Percentiles rank a stretch among this genome's conserved stretches.
These are phyloP conservation scores for Melikaiella ostensackeni DNA, from an alignment of 2,888 invertebrate species.

Conservation along the genomic window DNA sequence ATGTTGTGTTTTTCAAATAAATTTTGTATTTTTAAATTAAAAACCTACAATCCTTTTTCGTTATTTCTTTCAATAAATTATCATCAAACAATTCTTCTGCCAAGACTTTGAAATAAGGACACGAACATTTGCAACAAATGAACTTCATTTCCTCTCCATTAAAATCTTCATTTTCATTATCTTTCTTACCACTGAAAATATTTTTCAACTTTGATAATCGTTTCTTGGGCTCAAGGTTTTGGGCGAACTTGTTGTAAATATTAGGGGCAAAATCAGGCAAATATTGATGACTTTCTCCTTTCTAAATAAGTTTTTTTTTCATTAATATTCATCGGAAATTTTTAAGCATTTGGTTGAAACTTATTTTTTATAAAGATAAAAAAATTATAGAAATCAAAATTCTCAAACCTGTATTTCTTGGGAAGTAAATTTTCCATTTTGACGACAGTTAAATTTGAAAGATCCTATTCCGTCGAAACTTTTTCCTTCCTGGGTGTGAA, in stretches of 20 bases:
- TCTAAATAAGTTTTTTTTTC: background rate
- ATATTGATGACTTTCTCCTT: background rate
- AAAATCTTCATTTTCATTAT: background rate
- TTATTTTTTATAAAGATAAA: no score
- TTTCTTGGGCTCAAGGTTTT: slow-evolving; percentile 1
- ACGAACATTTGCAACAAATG: slow-evolving; percentile 56
- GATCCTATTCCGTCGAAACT: slow-evolving; percentile 14
- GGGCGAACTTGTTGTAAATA: background rate
- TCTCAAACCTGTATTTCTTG: background rate
- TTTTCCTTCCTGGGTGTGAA: background rate
- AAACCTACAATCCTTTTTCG: background rate
- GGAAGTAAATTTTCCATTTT: background rate
- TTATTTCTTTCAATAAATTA: background rate
- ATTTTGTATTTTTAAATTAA: no score
- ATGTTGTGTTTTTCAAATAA: no score
- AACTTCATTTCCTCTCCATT: slow-evolving; percentile 42
- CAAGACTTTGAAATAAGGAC: slow-evolving; percentile 50
- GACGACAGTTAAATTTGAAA: background rate
- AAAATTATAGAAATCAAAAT: no score
- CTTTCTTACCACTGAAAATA: slow-evolving; percentile 16
- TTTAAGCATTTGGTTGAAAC: no score
- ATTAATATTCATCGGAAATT: no score
- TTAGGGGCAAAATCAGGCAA: background rate
- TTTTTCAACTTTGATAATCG: slow-evolving; percentile 7
- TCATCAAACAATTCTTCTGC: slow-evolving; percentile 3